phyloP scores from a whole-genome alignment of 2,113 vertebrate genomes.

The Cettia cetti region DNA sequence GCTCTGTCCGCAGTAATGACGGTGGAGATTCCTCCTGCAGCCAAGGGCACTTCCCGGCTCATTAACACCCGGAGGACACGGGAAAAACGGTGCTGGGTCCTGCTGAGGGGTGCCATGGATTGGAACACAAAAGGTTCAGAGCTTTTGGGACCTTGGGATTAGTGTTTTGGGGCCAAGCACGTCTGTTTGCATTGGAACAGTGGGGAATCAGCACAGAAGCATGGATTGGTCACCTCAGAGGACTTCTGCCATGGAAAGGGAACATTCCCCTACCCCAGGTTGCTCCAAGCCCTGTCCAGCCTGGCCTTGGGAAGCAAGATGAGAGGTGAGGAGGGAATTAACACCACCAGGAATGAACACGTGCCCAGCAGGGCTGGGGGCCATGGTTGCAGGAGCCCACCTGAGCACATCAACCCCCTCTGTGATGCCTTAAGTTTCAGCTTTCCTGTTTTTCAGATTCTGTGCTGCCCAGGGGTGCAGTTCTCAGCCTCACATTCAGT shows the following conservation, averaged over 20 bases:
- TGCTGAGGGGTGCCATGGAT: not conserved
- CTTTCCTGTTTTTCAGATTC: not conserved
- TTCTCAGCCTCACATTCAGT: not conserved
- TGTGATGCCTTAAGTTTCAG: not conserved
- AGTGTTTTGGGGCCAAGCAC: not conserved
- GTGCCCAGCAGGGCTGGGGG: not conserved
- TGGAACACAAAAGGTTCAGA: not conserved
- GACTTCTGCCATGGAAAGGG: not conserved
- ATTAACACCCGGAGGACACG: not conserved
- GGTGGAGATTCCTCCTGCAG: not conserved
- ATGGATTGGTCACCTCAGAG: not conserved
- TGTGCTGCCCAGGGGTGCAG: not conserved
- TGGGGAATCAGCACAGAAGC: not conserved
- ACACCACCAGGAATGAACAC: not conserved
- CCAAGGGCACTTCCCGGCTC: not conserved
- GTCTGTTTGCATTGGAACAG: not conserved
- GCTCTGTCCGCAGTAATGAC: not conserved
- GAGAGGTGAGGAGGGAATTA: not conserved
- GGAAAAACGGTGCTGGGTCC: not conserved
- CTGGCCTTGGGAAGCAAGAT: not conserved
- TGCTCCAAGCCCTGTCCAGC: rapidly evolving
- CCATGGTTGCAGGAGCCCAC: not conserved
- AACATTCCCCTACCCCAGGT: not conserved
- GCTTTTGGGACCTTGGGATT: not conserved
- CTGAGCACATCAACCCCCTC: not conserved